Evolutionary conservation across 37 sponge, comb jelly and placozoan genomes (phyloP).

Genomic region (Halichondria panicea): DNA sequence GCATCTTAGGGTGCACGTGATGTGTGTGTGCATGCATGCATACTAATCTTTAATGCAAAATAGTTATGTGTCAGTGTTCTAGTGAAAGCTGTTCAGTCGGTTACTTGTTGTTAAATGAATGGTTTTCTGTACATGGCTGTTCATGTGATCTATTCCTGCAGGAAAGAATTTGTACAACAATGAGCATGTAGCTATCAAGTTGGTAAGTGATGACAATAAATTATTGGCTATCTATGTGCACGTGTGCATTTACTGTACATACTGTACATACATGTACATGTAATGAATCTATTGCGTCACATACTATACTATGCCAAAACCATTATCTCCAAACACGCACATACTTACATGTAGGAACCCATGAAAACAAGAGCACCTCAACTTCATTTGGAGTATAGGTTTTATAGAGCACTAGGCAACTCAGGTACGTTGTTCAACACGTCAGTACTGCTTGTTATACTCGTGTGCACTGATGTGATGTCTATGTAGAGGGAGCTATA

Average conservation of each 20-base stretch:
- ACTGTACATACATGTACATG: background rate
- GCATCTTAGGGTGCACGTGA: too few relatives aligned
- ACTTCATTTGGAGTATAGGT: slow-evolving; percentile 96
- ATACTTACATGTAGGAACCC: slow-evolving; percentile 74
- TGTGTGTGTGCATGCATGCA: too few relatives aligned
- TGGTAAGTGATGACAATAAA: slow-evolving; percentile 65
- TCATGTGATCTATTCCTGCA: slow-evolving; percentile 16
- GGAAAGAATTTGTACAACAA: slow-evolving; percentile 99
- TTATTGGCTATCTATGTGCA: background rate
- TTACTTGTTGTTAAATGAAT: background rate
- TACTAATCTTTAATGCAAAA: too few relatives aligned
- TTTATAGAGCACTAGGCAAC: slow-evolving; percentile 93
- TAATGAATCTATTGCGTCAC: background rate
- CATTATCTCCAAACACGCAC: background rate
- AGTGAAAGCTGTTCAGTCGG: slow-evolving; percentile 1
- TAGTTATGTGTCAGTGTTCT: too few relatives aligned
- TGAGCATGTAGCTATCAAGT: slow-evolving; percentile 97
- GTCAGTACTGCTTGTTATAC: background rate
- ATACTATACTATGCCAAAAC: too few relatives aligned
- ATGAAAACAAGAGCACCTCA: slow-evolving; percentile 98
- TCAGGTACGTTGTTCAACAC: slow-evolving; percentile 40
- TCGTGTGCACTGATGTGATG: too few relatives aligned
- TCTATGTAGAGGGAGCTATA: too few relatives aligned
- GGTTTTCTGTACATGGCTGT: background rate
- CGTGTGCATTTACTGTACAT: too few relatives aligned